Percentiles rank a stretch among this genome's conserved stretches.
Evolutionary conservation across 2,113 vertebrate species (phyloP).

Genomic region (Stigmatopora argus): DNA sequence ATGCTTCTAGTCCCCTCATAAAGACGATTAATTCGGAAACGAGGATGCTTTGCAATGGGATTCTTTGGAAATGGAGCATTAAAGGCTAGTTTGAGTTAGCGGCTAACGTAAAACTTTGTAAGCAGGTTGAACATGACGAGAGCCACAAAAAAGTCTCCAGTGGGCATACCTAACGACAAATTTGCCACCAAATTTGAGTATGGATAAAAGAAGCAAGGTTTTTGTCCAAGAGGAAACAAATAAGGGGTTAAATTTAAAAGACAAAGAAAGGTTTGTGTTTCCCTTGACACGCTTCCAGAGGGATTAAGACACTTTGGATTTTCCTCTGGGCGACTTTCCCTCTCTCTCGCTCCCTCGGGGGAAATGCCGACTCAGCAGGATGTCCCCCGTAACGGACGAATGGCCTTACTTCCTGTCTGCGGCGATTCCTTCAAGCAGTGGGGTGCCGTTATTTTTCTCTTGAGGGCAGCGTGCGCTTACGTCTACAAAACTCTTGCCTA

Average conservation of each 20-base stretch:
- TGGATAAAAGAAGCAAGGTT: neutral
- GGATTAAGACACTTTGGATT: neutral
- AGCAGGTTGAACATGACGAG: neutral
- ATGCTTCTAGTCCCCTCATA: neutral
- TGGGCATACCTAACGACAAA: neutral
- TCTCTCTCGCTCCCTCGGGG: neutral
- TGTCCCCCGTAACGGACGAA: neutral
- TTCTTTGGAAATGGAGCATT: neutral
- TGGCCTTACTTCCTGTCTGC: slow-evolving; percentile 1
- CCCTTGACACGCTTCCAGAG: neutral
- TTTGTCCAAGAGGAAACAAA: neutral
- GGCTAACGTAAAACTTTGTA: neutral
- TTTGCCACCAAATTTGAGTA: too few species aligned
- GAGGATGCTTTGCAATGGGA: neutral
- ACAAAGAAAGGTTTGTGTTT: neutral
- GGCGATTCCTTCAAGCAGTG: neutral
- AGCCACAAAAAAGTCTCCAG: neutral
- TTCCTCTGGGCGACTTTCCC: neutral
- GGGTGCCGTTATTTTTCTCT: neutral
- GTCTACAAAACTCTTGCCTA: neutral
- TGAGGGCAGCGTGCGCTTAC: neutral
- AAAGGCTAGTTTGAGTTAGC: neutral
- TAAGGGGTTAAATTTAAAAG: neutral
- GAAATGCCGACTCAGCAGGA: slow-evolving; percentile 4
- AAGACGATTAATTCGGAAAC: neutral